Conservation (phyloP, 2,888 invertebrate genomes). For the Cenopis cana region DNA sequence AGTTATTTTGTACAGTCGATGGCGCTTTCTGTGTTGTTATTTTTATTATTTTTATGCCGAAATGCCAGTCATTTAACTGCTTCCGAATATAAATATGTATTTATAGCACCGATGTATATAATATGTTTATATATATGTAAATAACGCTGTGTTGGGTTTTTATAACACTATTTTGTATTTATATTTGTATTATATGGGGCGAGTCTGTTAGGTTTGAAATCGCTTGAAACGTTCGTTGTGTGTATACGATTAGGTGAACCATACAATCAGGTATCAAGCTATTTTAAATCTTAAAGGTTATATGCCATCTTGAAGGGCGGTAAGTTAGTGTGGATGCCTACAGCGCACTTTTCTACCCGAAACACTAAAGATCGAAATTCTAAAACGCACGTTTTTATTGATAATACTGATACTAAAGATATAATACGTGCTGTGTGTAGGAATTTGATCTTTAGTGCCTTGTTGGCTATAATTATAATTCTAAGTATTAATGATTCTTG, state of each 20-base stretch:
- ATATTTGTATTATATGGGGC: constrained; percentile 37
- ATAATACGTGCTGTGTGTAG: not conserved
- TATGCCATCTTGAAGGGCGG: constrained; percentile 59
- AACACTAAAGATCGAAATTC: constrained; percentile 19
- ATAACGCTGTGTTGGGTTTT: constrained; percentile 43
- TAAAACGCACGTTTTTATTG: not conserved
- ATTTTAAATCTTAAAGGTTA: constrained; percentile 32
- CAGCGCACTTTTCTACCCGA: constrained; percentile 45
- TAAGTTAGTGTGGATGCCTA: constrained; percentile 71
- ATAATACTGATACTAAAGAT: not conserved
- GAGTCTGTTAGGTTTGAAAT: not conserved
- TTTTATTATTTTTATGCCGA: constrained; percentile 38
- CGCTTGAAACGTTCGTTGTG: constrained; percentile 8
- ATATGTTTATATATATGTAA: constrained; percentile 50
- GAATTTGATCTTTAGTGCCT: constrained; percentile 33
- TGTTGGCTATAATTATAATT: constrained; percentile 17
- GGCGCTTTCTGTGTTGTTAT: constrained; percentile 58
- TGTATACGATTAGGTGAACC: not conserved
- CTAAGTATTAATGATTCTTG: not conserved
- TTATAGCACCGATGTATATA: constrained; percentile 48
- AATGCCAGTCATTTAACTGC: constrained; percentile 22
- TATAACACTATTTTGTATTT: constrained; percentile 45
- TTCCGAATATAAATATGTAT: constrained; percentile 35
- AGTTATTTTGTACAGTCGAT: constrained; percentile 55
- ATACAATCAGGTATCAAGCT: constrained; percentile 1